Evolutionary conservation across 2,888 invertebrate genomes (phyloP).

Genomic region (Rosalia funebris): DNA sequence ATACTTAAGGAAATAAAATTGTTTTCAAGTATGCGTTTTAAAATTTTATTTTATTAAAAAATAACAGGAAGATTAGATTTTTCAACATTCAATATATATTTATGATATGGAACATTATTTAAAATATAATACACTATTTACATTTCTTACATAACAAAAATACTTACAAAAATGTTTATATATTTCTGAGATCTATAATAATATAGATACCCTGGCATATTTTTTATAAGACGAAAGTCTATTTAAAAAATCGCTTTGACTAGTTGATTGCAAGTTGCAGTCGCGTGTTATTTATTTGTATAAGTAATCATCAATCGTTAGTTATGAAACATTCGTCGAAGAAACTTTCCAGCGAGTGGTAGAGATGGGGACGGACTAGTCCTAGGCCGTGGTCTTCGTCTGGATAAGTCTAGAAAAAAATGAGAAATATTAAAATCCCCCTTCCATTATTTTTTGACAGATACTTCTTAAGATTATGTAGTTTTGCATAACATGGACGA

Average conservation of each 20-base stretch:
- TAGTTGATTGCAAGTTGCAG: slow-evolving; percentile 32
- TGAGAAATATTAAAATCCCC: too few species aligned
- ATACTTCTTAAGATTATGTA: too few species aligned
- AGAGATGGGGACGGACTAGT: slow-evolving; percentile 86
- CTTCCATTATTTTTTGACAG: too few species aligned
- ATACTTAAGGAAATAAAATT: background rate
- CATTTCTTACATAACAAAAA: slow-evolving; percentile 32
- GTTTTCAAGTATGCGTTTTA: background rate
- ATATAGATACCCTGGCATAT: slow-evolving; percentile 30
- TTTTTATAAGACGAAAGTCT: slow-evolving; percentile 19
- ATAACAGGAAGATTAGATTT: slow-evolving; percentile 20
- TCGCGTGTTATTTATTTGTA: slow-evolving; percentile 17
- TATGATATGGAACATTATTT: slow-evolving; percentile 23
- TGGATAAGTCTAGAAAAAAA: slow-evolving; percentile 86
- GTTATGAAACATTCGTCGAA: slow-evolving; percentile 69
- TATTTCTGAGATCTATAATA: slow-evolving; percentile 30
- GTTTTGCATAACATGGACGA: too few species aligned
- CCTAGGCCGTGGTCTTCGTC: slow-evolving; percentile 92
- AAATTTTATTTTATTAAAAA: slow-evolving; percentile 19
- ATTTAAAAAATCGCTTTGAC: slow-evolving; percentile 29
- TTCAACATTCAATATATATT: slow-evolving; percentile 15
- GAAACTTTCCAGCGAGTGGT: slow-evolving; percentile 89
- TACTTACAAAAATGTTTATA: slow-evolving; percentile 21
- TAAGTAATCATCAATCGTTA: slow-evolving; percentile 24
- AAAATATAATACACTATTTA: slow-evolving; percentile 34